These are phyloP conservation scores for Oxystoma pomonae DNA, from an alignment of 2,888 invertebrate species.

Conservation along the genomic window DNA sequence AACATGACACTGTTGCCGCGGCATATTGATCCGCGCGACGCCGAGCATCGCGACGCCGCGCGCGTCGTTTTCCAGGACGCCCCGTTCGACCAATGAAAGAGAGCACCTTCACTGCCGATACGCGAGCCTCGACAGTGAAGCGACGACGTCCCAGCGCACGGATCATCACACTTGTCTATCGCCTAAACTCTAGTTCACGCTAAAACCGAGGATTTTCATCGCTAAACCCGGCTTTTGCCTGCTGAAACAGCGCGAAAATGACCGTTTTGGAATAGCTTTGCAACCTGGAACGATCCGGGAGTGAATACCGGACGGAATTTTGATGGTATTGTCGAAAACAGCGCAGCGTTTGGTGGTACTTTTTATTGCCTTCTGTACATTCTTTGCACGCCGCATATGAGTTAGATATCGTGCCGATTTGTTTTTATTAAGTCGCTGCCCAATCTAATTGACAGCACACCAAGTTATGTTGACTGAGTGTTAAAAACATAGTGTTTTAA, in stretches of 20 bases:
- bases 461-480: no score
- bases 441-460: no score
- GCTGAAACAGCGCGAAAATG: not conserved
- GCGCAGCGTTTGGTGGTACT: no score
- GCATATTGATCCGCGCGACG: constrained; percentile 41
- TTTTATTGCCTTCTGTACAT: no score
- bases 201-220: not conserved
- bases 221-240: not conserved
- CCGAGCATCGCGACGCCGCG: constrained; percentile 31
- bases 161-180: not conserved
- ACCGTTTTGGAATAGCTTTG: not conserved
- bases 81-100: not conserved
- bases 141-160: not conserved
- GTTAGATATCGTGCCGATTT: no score
- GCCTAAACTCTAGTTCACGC: not conserved
- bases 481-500: no score
- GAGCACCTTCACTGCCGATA: not conserved
- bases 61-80: constrained; percentile 15
- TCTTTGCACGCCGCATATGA: no score
- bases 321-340: no score
- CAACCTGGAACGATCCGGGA: not conserved
- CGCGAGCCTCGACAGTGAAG: not conserved
- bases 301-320: no score
- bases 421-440: no score
- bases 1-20: constrained; percentile 32